These are phyloP conservation scores for Gymnogyps californianus DNA, from an alignment of 2,113 vertebrate genomes.

Conservation along the genomic window DNA sequence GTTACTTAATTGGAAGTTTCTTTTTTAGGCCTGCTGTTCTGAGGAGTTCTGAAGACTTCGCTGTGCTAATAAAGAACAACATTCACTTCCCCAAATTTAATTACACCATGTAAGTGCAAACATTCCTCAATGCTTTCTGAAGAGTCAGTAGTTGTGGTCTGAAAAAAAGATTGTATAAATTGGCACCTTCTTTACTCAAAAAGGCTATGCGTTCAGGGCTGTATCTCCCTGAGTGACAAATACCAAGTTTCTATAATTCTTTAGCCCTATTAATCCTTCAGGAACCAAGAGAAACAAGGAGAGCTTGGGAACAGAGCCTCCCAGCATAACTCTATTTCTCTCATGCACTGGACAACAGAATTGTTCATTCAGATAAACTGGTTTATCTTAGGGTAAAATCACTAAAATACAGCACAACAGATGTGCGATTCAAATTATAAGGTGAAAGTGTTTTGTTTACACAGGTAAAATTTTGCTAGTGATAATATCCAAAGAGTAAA, in stretches of 20 bases:
- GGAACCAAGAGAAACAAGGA: background rate
- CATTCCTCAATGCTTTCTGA: background rate
- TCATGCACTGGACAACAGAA: background rate
- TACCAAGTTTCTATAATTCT: background rate
- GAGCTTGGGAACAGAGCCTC: background rate
- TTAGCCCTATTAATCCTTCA: background rate
- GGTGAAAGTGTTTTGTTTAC: background rate
- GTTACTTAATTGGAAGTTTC: background rate
- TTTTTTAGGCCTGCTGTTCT: slow-evolving; percentile 78
- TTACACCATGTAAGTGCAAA: slow-evolving; percentile 71
- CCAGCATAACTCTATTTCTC: background rate
- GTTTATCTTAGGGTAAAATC: background rate
- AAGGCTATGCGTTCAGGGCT: background rate
- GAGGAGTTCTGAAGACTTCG: slow-evolving; percentile 82
- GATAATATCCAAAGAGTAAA: background rate
- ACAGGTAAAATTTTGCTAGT: background rate
- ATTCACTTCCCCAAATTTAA: slow-evolving; percentile 83
- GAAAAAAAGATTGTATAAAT: background rate
- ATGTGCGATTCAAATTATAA: background rate
- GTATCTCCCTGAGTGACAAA: background rate
- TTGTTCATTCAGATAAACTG: background rate
- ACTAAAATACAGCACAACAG: background rate
- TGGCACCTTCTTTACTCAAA: background rate
- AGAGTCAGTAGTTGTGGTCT: background rate
- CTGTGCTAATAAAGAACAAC: slow-evolving; percentile 85